Evolutionary conservation across 1,140 invertebrate species (phyloP).

Genomic region (Orussus abietinus): DNA sequence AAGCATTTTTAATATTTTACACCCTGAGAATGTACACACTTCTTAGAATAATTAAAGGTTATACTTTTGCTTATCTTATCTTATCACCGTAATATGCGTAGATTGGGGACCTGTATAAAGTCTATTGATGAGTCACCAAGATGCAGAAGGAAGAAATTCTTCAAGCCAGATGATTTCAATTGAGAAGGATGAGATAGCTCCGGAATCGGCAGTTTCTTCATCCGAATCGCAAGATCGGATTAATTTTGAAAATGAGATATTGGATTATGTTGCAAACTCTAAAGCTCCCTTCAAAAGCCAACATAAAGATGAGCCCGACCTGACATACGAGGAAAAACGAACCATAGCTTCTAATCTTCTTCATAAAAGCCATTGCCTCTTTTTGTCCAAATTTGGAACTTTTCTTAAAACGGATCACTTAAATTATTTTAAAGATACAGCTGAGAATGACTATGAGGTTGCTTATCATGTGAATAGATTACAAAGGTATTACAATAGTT

Average conservation of each 20-base stretch:
- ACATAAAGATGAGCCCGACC: constrained; percentile 71
- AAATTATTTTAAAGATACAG: constrained; percentile 58
- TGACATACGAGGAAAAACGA: constrained; percentile 65
- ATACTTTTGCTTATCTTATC: no score
- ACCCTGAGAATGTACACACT: no score
- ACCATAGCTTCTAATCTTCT: constrained; percentile 66
- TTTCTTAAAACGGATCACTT: constrained; percentile 66
- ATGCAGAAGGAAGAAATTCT: no score
- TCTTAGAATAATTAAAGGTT: no score
- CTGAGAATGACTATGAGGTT: constrained; percentile 57
- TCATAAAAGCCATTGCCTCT: constrained; percentile 61
- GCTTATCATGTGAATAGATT: constrained; percentile 60
- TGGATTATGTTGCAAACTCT: constrained; percentile 27
- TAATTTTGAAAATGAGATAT: constrained; percentile 27
- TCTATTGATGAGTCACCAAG: no score
- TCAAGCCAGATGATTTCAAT: no score
- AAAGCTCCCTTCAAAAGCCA: constrained; percentile 67
- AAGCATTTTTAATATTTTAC: no score
- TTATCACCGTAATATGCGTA: no score
- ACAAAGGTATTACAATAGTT: constrained; percentile 53
- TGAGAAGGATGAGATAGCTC: no score
- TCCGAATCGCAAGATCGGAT: no score
- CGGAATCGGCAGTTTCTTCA: no score
- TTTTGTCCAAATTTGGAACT: constrained; percentile 74
- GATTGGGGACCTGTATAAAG: no score